Evolutionary conservation across 2,113 vertebrate species (phyloP).

Genomic region (rabbit (Oryctolagus cuniculus)): DNA sequence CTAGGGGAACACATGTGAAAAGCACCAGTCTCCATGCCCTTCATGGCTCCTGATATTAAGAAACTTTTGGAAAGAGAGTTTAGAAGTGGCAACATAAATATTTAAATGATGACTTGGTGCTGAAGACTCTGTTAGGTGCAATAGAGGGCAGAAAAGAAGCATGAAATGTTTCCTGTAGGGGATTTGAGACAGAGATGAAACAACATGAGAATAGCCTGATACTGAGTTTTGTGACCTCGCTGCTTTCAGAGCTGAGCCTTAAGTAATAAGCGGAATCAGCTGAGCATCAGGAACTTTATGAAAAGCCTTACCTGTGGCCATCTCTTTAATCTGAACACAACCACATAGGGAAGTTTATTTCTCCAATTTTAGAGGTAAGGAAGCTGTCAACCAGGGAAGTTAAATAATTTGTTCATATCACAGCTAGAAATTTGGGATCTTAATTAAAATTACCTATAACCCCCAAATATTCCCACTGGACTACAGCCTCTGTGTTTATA

Average conservation of each 20-base stretch:
- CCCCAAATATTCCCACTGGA: background rate
- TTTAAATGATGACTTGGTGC: background rate
- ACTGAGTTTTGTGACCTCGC: background rate
- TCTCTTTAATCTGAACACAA: background rate
- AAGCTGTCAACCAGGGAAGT: background rate
- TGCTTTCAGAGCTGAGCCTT: background rate
- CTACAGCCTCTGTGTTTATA: background rate
- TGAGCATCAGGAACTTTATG: background rate
- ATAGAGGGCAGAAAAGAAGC: background rate
- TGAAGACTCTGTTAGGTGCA: background rate
- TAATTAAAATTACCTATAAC: constrained; percentile 37
- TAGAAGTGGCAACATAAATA: constrained; percentile 4
- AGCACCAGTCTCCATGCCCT: background rate
- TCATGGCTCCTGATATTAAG: background rate
- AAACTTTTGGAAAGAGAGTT: background rate
- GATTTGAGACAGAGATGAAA: background rate
- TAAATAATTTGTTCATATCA: background rate
- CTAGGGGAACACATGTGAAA: background rate
- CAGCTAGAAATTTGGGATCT: constrained; percentile 3
- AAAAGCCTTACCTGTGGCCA: background rate
- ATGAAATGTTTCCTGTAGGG: background rate
- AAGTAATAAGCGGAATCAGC: background rate
- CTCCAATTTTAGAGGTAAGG: background rate
- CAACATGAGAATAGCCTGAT: background rate
- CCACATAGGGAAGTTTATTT: background rate